Evolutionary conservation across 2,888 invertebrate genomes (phyloP).

Genomic region (Strigamia maritima): DNA sequence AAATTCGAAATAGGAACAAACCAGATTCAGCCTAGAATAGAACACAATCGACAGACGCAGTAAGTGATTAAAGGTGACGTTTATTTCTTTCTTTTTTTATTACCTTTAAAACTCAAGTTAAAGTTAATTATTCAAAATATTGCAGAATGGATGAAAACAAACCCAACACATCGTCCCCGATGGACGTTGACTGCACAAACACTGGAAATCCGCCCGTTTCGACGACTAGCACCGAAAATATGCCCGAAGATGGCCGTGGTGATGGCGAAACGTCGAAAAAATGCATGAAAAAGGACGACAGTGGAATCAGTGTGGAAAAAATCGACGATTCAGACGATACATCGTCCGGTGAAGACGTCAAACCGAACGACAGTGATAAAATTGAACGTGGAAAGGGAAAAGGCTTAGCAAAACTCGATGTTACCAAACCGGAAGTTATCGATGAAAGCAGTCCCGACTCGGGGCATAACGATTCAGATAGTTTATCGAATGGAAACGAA

Average conservation of each 20-base stretch:
- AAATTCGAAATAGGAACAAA: neutral
- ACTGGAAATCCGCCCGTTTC: neutral
- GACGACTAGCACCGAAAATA: neutral
- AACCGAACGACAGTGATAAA: constrained; percentile 34
- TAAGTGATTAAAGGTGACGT: neutral
- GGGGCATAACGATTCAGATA: constrained; percentile 39
- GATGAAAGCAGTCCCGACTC: constrained; percentile 42
- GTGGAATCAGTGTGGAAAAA: constrained; percentile 49
- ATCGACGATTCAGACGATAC: constrained; percentile 42
- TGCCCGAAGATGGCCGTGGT: neutral
- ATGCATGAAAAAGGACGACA: constrained; percentile 49
- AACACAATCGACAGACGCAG: neutral
- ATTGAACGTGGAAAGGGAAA: constrained; percentile 39
- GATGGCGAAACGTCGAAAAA: neutral
- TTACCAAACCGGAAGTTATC: constrained; percentile 24
- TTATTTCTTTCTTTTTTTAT: neutral
- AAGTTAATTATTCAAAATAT: neutral
- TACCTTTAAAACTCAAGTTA: neutral
- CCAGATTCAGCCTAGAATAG: no score
- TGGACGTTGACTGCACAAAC: neutral
- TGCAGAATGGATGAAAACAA: neutral
- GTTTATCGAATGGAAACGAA: constrained; percentile 40
- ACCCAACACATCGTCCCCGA: neutral
- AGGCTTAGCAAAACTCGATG: constrained; percentile 34
- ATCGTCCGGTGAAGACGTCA: constrained; percentile 6